These are phyloP conservation scores for Dicycla oo DNA, from an alignment of 2,888 invertebrate species.

Conservation along the genomic window DNA sequence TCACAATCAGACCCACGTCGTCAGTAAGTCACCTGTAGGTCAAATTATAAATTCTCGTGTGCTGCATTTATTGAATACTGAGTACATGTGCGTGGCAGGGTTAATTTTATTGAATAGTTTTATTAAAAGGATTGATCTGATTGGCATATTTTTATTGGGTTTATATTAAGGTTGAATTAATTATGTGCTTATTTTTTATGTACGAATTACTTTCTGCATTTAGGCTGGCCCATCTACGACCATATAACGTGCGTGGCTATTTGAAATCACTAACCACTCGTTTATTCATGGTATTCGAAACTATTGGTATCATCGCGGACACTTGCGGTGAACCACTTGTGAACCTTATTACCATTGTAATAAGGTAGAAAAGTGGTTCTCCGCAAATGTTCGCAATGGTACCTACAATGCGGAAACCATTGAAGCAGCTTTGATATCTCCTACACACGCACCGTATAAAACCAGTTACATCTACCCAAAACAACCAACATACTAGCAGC, in stretches of 20 bases:
- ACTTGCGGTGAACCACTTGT: no score
- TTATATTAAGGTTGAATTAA: no score
- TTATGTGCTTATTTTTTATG: neutral
- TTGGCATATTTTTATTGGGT: neutral
- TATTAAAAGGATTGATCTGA: neutral
- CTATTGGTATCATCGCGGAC: no score
- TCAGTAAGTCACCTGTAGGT: constrained; percentile 12
- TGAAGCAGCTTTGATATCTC: no score
- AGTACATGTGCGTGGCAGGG: neutral
- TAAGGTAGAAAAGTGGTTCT: no score
- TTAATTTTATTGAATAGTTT: neutral
- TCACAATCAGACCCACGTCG: constrained; percentile 3
- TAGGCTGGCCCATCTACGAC: neutral
- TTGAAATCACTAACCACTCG: neutral
- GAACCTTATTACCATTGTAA: no score
- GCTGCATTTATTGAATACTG: constrained; percentile 3
- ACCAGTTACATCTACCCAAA: neutral
- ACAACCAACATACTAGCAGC: no score
- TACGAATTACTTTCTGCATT: neutral
- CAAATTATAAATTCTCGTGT: constrained; percentile 11
- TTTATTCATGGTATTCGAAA: neutral
- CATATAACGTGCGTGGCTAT: neutral
- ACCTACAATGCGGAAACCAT: no score
- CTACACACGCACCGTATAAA: neutral
- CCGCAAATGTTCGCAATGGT: no score